A percentile compares a stretch with the other conserved stretches of the same genome.
phyloP scores from a whole-genome alignment of 2,113 vertebrate species.

The Hydrolagus affinis region DNA sequence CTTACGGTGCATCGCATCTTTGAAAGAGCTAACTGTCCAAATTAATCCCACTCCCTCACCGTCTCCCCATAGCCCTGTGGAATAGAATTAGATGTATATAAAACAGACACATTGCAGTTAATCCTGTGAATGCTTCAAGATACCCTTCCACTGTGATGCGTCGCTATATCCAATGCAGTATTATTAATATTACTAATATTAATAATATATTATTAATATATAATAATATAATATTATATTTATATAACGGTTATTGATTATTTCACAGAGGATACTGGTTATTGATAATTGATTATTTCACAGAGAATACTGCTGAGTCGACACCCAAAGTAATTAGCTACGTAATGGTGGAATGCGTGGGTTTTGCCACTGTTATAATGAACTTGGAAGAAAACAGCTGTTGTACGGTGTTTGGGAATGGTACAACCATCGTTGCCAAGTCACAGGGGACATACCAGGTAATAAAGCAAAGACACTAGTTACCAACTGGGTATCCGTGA shows the following conservation, averaged over 20 bases:
- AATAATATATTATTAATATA: too few relatives aligned
- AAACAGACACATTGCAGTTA: too few relatives aligned
- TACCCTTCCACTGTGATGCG: too few relatives aligned
- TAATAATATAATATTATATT: too few relatives aligned
- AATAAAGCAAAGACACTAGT: not conserved
- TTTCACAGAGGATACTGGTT: conserved; percentile 39
- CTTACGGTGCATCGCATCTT: too few relatives aligned
- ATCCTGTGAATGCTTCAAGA: too few relatives aligned
- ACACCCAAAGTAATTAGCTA: conserved; percentile 50
- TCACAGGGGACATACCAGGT: conserved; percentile 73
- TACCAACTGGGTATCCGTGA: not conserved
- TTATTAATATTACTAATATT: too few relatives aligned
- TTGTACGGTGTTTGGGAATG: conserved; percentile 68
- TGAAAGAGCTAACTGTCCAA: too few relatives aligned
- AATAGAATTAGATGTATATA: too few relatives aligned
- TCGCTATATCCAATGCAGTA: not conserved
- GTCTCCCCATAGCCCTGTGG: too few relatives aligned
- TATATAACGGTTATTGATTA: too few relatives aligned
- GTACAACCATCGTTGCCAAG: conserved; percentile 68
- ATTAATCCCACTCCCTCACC: too few relatives aligned
- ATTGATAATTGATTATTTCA: conserved; percentile 36
- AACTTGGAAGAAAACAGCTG: conserved; percentile 61
- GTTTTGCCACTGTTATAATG: conserved; percentile 66
- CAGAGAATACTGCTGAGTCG: conserved; percentile 34
- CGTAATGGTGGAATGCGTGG: conserved; percentile 64